Evolutionary conservation across 2,113 vertebrate genomes (phyloP), one percentile per base, ranked within the genome.

Genomic region (Ammodytes marinus): DNA sequence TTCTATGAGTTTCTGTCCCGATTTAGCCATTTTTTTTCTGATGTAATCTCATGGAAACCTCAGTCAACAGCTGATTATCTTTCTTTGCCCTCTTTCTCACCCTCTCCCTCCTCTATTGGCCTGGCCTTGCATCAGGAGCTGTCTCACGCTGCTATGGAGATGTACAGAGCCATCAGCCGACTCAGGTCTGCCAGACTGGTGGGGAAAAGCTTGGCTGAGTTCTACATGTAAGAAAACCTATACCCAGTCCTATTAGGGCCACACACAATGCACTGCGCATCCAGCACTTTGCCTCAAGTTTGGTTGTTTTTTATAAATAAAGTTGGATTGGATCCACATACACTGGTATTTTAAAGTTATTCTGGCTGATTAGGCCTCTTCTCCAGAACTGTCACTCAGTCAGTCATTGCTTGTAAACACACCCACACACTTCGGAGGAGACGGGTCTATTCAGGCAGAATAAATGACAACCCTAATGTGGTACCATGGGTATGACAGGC

Each of bases 161-260:
- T 99, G 98, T 98, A 97, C 85, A 95, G 90, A 8, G 96, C 96
- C 71, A 97, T 99, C 50, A 95, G 96, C 72, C 95, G 98, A 81
- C 90, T 95, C 81, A 95, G 98, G 4, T 99, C 98, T 8, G 97
- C 98, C 66, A 95, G 96, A 42, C 94, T 99, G 47, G 94, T 99
- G 83, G 98, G 98, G 65, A 99, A 99, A 89, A 98, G 99, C 77
- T 92, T 99, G 92, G 98, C 98, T 15, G 98, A 99, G 74, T 99
- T 97, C 91, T 97, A 99, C 94, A 99, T 99, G 98, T 99, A 95
- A 96, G 90, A 57, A 67, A 70, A 47, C 15, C 55, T 35, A 17
- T 27, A 27, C 27, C n/a, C 13, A 10, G 14, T 61, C 86, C 46
- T 12, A 12, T 46, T 9, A 1, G 6, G 8, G 0, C 27, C 27